Evolutionary conservation across 1,140 invertebrate species (phyloP), one percentile per base, ranked within the genome.

Genomic region (Drosophila mayri): DNA sequence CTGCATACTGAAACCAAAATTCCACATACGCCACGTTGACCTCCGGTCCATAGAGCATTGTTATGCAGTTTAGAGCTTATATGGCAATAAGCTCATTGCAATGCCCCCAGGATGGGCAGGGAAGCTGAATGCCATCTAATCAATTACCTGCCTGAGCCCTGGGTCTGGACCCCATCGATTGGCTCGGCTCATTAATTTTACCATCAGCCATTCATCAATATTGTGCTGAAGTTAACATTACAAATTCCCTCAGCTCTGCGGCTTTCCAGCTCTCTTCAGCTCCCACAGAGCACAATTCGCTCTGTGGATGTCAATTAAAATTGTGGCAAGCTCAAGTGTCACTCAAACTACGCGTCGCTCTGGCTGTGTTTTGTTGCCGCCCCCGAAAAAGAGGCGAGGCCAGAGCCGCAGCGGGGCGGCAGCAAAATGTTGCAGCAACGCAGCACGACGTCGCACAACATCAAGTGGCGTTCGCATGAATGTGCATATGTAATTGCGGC

Each of bases 401-500:
- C 40, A 55, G 46, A 52, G 22, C 3, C 37, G 30, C 25, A 30
- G 47, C 25, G 16, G 46, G 46, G 46, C 46, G 8, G 46, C 22
- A 28, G 46, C 20, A 46, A n/a, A 20, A 47, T 40, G 55, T 18
- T 47, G 41, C 41, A 44, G 43, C n/a, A 18, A 4, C 14, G 43
- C 72, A 66, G 52, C 38, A 43, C 52, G 20, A 54, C 52, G 20
- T 10, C 1, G 41, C 50, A 46, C 80, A 59, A 54, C 68, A 78
- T 84, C 75, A 86, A 86, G 82, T 81, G 83, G 75, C 55, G 65
- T 68, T 84, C 85, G 85, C 83, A 78, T 88, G 85, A 88, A 81
- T 90, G 84, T 90, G 84, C 80, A 88, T 88, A 84, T 84, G 80
- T 84, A 88, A 88, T 88, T 88, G 84, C 85, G 81, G 84, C 82